phyloP scores from a whole-genome alignment of 1,140 invertebrate species.

The Ceratitis capitata region DNA sequence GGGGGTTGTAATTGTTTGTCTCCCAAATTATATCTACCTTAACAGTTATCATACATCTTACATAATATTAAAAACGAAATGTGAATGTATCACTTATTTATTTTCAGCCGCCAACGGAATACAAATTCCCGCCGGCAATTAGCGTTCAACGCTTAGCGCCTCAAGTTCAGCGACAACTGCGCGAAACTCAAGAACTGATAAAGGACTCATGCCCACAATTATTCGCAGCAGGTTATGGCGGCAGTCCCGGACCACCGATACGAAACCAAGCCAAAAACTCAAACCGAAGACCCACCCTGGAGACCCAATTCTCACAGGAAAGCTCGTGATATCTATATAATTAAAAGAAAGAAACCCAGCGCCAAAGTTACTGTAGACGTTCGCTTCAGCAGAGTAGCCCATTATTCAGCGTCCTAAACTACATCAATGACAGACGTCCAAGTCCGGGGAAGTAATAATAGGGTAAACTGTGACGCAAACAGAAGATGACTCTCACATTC shows the following conservation, averaged over 20 bases:
- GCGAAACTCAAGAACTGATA: constrained; percentile 65
- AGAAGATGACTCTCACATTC: constrained; percentile 23
- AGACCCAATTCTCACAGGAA: constrained; percentile 66
- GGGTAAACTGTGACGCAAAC: constrained; percentile 9
- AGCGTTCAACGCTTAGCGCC: constrained; percentile 63
- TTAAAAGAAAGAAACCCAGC: constrained; percentile 49
- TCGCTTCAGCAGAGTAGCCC: background rate
- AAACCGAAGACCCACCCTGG: constrained; percentile 65
- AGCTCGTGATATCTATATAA: constrained; percentile 66
- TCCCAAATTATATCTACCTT: too few species aligned
- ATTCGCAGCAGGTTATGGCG: constrained; percentile 63
- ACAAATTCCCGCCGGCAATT: constrained; percentile 63
- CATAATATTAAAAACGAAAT: too few species aligned
- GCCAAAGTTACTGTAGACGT: constrained; percentile 33
- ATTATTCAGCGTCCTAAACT: constrained; percentile 11
- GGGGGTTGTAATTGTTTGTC: too few species aligned
- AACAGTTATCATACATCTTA: too few species aligned
- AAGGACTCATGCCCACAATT: constrained; percentile 64
- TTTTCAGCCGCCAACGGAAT: constrained; percentile 55
- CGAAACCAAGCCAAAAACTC: constrained; percentile 60
- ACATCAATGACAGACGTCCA: background rate
- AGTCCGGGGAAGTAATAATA: background rate
- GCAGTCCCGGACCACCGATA: constrained; percentile 62
- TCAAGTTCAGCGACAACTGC: constrained; percentile 63
- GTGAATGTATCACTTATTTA: too few species aligned